A percentile compares a stretch with the other conserved stretches of the same genome.
Conservation (phyloP, 1,140 invertebrate species). For the Holcopasites calliopsidis region DNA sequence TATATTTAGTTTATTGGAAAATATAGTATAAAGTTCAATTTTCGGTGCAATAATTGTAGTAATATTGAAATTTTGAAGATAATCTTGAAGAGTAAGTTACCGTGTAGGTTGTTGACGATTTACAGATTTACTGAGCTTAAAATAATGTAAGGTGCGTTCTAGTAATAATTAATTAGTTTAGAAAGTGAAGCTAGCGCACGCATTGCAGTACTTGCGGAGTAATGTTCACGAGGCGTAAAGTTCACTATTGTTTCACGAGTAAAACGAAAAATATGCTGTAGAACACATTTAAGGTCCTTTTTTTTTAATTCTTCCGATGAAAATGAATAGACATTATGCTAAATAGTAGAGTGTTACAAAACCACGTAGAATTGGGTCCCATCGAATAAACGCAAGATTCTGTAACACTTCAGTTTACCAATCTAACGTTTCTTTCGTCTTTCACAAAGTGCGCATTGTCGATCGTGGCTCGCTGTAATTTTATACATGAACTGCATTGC, state of each 20-base stretch:
- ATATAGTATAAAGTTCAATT: too few relatives aligned
- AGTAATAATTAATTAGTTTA: background rate
- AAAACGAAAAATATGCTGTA: background rate
- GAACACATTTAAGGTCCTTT: background rate
- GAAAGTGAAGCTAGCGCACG: background rate
- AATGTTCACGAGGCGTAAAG: slow-evolving; percentile 1
- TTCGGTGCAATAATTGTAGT: too few relatives aligned
- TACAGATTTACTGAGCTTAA: too few relatives aligned
- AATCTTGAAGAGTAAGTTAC: too few relatives aligned
- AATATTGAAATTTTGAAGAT: too few relatives aligned
- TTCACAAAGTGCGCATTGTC: slow-evolving; percentile 8
- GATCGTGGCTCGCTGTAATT: slow-evolving; percentile 33
- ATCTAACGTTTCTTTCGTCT: slow-evolving; percentile 34
- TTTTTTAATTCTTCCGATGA: too few relatives aligned
- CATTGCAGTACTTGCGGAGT: background rate
- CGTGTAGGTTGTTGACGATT: too few relatives aligned
- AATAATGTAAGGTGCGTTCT: background rate
- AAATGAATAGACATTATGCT: background rate
- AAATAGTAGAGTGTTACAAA: background rate
- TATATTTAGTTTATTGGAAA: too few relatives aligned
- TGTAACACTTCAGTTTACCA: too few relatives aligned
- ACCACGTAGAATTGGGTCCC: too few relatives aligned
- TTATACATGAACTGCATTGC: slow-evolving; percentile 49
- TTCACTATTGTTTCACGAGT: background rate
- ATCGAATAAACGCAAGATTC: too few relatives aligned